Evolutionary conservation across 2,797 vertebrate genomes (phyloP), one percentile per base, ranked within the genome.

Genomic region (Acanthurus tractus): DNA sequence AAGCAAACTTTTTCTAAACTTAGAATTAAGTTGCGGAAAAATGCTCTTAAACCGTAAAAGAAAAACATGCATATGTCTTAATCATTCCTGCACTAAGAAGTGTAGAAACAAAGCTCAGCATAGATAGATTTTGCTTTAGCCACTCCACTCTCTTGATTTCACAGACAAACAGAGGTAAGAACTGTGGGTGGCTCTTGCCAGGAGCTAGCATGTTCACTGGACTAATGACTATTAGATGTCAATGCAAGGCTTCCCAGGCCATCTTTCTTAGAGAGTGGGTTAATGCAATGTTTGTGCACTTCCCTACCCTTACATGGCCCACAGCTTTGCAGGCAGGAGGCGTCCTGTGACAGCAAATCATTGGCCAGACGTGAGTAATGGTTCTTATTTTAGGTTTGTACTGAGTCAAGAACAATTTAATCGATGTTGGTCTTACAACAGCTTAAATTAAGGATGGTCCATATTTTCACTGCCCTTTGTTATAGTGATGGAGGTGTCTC

Each of bases 351-450:
- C 83, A 92, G 89, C 46, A 83, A 93, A 92, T 93, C 91, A 38
- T 82, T 93, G 68, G 22, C 38, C 34, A 63, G 40, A 81, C 88
- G 71, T 88, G 87, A 92, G 89, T 91, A 88, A 93, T 89, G 89
- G 86, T 70, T 72, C 49, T 70, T 80, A 76, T 85, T 82, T 84
- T 54, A 78, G 79, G 54, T 74, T 70, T 66, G 74, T 59, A 70
- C 84, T 83, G 69, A 70, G 56, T 15, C 14, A 65, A 71, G 48
- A 75, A 79, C 80, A 79, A 57, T 79, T 79, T 62, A 42, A 91
- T 90, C 84, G 82, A 85, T 87, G 70, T 6, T 40, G 17, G 50
- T 83, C 55, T 44, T 81, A 89, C 66, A 82, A 76, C 78, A 79
- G 69, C 62, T 84, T 88, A 80, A 87, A 89, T 74, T 50, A 82